These are phyloP conservation scores for Ostrea denselamellosa DNA, from an alignment of 1,140 invertebrate genomes.

Conservation along the genomic window DNA sequence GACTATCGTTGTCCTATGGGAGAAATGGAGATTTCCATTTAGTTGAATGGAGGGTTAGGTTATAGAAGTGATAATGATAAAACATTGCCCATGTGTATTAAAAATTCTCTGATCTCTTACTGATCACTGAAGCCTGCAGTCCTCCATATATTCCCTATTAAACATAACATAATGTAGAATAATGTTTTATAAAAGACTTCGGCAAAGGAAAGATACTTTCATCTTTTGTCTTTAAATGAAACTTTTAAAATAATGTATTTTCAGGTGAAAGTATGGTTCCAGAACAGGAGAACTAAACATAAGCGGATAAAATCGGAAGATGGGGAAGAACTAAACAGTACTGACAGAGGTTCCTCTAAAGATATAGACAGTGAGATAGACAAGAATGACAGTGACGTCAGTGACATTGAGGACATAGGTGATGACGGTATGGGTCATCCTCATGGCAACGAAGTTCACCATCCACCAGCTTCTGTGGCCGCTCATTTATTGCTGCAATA, in stretches of 20 bases:
- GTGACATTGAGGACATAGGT: conserved; percentile 49
- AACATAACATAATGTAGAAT: neutral
- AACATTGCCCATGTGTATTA: neutral
- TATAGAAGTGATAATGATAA: neutral
- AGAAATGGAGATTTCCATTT: neutral
- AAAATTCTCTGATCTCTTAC: neutral
- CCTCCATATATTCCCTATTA: neutral
- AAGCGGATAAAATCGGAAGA: conserved; percentile 98
- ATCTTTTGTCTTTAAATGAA: neutral
- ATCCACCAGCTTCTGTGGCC: neutral
- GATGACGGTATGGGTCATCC: conserved; percentile 29
- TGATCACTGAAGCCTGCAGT: neutral
- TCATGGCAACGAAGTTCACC: conserved; percentile 12
- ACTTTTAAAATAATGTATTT: conserved; percentile 59
- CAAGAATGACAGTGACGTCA: conserved; percentile 47
- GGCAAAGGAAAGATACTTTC: neutral
- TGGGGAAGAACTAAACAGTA: conserved; percentile 78
- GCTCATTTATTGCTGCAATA: neutral
- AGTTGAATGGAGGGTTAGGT: neutral
- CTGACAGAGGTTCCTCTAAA: neutral
- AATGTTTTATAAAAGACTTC: neutral
- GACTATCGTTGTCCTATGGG: conserved; percentile 12
- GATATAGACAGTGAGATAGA: conserved; percentile 41
- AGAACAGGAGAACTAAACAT: conserved; percentile 98
- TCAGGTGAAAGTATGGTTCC: conserved; percentile 99